Percentiles rank a stretch among this genome's conserved stretches.
Evolutionary conservation across 2,888 invertebrate genomes (phyloP).

Genomic region (Litoditis marina): DNA sequence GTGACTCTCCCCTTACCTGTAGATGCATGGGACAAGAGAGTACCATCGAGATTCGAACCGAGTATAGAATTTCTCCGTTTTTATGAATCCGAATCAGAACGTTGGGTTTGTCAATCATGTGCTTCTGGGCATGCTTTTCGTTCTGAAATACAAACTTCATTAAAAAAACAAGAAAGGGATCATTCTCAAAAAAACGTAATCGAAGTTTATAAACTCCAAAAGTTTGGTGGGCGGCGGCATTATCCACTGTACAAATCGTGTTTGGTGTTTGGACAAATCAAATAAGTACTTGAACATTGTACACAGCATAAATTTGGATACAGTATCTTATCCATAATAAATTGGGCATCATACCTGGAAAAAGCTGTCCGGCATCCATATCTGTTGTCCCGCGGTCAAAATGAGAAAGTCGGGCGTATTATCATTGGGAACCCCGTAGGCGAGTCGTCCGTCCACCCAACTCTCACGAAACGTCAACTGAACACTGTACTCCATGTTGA

Average conservation of each 20-base stretch:
- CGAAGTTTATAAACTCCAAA: not conserved
- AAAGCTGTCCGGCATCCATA: constrained; percentile 96
- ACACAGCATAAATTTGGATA: not conserved
- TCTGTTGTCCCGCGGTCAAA: constrained; percentile 70
- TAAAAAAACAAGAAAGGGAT: not conserved
- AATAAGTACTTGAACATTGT: not conserved
- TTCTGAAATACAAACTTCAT: constrained; percentile 69
- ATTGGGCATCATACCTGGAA: constrained; percentile 65
- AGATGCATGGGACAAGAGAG: constrained; percentile 95
- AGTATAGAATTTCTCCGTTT: constrained; percentile 55
- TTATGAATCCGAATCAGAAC: constrained; percentile 95
- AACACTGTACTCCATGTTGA: constrained; percentile 70
- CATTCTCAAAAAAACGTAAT: not conserved
- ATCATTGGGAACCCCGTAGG: constrained; percentile 47
- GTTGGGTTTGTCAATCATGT: constrained; percentile 66
- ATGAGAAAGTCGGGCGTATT: constrained; percentile 55
- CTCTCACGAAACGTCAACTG: constrained; percentile 94
- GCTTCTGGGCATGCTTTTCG: constrained; percentile 86
- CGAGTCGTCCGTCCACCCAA: constrained; percentile 83
- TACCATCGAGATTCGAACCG: constrained; percentile 81
- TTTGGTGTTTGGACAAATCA: not conserved
- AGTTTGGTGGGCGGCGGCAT: not conserved
- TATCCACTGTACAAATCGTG: not conserved
- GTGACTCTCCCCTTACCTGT: constrained; percentile 76
- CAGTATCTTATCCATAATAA: not conserved